These are phyloP conservation scores for Heliconius sara DNA, from an alignment of 2,888 invertebrate species.

Conservation along the genomic window DNA sequence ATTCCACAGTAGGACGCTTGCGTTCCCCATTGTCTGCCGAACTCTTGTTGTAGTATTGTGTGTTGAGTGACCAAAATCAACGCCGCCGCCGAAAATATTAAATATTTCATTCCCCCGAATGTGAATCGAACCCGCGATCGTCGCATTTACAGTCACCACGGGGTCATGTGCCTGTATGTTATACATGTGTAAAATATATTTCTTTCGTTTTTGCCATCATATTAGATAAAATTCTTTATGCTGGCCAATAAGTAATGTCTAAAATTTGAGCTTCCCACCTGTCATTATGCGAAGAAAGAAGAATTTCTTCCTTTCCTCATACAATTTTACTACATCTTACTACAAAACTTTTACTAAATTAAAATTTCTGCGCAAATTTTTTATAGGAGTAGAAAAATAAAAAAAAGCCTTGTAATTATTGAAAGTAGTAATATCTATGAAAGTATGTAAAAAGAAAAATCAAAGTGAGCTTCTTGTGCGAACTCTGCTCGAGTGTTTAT, in stretches of 20 bases:
- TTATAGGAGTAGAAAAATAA: background rate
- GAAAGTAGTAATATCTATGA: conserved; percentile 22
- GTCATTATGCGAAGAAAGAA: background rate
- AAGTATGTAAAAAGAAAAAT: conserved; percentile 14
- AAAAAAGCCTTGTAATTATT: conserved; percentile 7
- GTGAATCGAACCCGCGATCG: too few species aligned
- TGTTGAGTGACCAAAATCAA: too few species aligned
- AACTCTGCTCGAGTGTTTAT: conserved; percentile 1
- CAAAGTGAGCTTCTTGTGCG: background rate
- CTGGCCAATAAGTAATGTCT: background rate
- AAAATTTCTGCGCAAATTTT: background rate
- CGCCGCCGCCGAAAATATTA: too few species aligned
- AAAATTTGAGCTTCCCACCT: background rate
- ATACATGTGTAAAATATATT: too few species aligned
- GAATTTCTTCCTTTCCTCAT: too few species aligned
- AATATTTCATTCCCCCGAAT: too few species aligned
- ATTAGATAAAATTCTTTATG: background rate
- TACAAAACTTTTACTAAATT: background rate
- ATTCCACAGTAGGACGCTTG: too few species aligned
- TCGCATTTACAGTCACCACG: too few species aligned
- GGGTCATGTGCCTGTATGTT: too few species aligned
- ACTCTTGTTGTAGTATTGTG: too few species aligned
- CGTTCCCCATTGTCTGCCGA: too few species aligned
- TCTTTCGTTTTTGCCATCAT: background rate
- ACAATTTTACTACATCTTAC: background rate